Evolutionary conservation across 2,797 vertebrate genomes (phyloP).

Genomic region (Pipistrellus pipistrellus): DNA sequence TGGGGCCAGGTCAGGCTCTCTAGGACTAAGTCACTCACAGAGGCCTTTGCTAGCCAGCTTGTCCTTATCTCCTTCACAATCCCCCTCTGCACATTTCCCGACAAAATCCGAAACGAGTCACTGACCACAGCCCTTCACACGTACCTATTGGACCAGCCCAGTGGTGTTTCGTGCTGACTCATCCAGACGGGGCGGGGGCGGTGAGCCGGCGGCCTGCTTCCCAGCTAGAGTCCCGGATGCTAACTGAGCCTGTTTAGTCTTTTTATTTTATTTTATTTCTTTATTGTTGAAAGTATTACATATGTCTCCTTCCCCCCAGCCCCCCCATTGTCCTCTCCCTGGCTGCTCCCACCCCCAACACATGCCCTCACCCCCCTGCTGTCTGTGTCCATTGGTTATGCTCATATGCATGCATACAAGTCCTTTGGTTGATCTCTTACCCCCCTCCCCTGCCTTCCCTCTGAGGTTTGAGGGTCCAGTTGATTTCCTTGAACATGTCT

Average conservation of each 20-base stretch:
- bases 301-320: no score
- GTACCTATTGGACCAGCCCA: accelerated
- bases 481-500: neutral
- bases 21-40: neutral
- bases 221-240: neutral
- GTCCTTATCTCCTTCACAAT: neutral
- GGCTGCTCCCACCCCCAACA: no score
- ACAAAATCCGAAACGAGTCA: neutral
- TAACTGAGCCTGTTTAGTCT: neutral
- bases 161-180: neutral
- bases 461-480: no score
- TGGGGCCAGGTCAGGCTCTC: neutral
- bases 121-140: neutral
- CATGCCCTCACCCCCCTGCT: no score
- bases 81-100: neutral
- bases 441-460: no score
- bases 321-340: no score
- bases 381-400: no score
- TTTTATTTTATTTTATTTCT: neutral
- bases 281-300: no score
- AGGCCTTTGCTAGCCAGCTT: neutral
- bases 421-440: no score
- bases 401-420: no score
- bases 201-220: neutral
- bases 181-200: accelerated